Percentiles rank a stretch among this genome's conserved stretches.
phyloP scores from a whole-genome alignment of 2,797 vertebrate species.

The Silurus lanzhouensis region DNA sequence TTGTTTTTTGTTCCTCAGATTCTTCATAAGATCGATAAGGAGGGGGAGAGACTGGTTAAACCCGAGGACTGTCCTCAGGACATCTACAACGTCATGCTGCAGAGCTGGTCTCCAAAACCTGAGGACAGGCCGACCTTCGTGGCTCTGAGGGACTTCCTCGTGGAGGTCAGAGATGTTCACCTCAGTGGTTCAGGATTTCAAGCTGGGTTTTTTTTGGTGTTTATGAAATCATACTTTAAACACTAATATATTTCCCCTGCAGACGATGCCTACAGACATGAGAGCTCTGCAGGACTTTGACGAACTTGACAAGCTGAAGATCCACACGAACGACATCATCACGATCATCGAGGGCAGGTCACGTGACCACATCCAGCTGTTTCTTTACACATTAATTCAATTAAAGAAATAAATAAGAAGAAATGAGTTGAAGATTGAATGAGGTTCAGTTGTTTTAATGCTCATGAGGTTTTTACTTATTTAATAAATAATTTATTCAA shows the following conservation, averaged over 20 bases:
- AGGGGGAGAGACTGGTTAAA: constrained; percentile 85
- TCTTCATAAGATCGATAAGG: constrained; percentile 95
- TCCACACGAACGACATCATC: constrained; percentile 93
- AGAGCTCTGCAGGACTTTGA: constrained; percentile 94
- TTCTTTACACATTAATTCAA: background rate
- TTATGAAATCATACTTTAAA: background rate
- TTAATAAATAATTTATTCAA: too few species aligned
- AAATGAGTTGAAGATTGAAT: too few species aligned
- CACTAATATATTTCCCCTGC: constrained; percentile 7
- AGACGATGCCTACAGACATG: constrained; percentile 97
- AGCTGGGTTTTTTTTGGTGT: background rate
- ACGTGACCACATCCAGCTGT: background rate
- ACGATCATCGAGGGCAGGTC: constrained; percentile 98
- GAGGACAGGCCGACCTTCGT: constrained; percentile 94
- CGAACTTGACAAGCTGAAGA: constrained; percentile 91
- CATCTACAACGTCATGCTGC: constrained; percentile 95
- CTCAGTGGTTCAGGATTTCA: too few species aligned
- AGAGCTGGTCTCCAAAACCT: constrained; percentile 96
- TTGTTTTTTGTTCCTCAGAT: constrained; percentile 75
- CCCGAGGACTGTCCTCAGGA: constrained; percentile 97
- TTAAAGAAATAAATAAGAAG: too few species aligned
- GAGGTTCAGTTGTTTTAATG: too few species aligned
- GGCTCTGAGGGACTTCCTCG: constrained; percentile 91
- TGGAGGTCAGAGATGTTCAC: constrained; percentile 77
- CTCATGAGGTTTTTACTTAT: too few species aligned